Evolutionary conservation across 2,797 vertebrate species (phyloP), one percentile per base, ranked within the genome.

Genomic region (Aldrovandia affinis): DNA sequence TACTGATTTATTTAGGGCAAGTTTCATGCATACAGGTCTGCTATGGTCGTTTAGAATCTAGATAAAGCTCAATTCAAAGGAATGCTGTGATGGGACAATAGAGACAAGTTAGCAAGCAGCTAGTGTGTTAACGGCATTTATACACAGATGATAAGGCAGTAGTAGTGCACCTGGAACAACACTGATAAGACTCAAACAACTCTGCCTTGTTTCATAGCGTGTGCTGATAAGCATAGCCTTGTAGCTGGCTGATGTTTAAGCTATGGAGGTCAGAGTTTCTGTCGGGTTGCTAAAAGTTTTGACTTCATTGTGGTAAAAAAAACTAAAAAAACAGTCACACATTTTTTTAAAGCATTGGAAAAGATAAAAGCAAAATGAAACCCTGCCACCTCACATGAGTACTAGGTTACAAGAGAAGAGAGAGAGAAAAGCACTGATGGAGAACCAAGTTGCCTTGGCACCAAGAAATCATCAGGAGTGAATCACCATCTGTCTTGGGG

Each of bases 171-270:
- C 65, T 75, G 70, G 70, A 42, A 12, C 20, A n/a, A 47, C 73
- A 15, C 73, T 77, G 73, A 47, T 77, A 44, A 77, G 42, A 47
- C 73, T 77, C 73, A 77, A 22, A 77, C 73, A 77, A 47, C 39
- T 77, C 73, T 47, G 70, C 70, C 22, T 42, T 75, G 39, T 75
- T 77, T 47, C 42, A n/a, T 3, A 44, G 73, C 73, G 12, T n/a
- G 73, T 12, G n/a, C n/a, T 44, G 73, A 77, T 77, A 77, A 77
- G 73, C 73, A 47, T 47, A 47, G 73, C 39, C 73, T 77, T 77
- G 42, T 47, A 77, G 73, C 68, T 77, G 73, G 70, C 39, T 75
- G 70, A 75, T 75, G 39, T 75, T 75, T 75, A 75, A 75, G 70
- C 70, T n/a, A n/a, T 5, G 70, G 70, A 77, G 73, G 39, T 77